Percentiles rank a stretch among this genome's conserved stretches.
phyloP scores from a whole-genome alignment of 1,140 invertebrate genomes.

The Hyphantria cunea region DNA sequence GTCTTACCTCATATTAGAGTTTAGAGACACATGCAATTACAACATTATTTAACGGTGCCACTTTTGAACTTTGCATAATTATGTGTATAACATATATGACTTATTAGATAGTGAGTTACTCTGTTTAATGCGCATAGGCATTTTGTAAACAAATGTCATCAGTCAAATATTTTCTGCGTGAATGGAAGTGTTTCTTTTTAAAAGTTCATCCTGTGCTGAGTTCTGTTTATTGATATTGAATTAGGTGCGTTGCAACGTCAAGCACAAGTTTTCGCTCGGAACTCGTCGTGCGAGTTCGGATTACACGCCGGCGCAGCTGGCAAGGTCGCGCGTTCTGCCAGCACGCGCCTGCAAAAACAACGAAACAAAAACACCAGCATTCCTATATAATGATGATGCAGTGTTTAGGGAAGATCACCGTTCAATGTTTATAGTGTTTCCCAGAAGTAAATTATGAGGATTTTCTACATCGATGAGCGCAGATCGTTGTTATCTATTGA shows the following conservation, averaged over 20 bases:
- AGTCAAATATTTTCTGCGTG: too few relatives aligned
- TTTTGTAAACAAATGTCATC: too few relatives aligned
- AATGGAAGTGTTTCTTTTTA: too few relatives aligned
- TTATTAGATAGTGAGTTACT: too few relatives aligned
- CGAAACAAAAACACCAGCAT: slow-evolving; percentile 54
- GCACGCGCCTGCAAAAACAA: slow-evolving; percentile 57
- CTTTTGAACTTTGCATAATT: too few relatives aligned
- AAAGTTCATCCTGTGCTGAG: slow-evolving; percentile 50
- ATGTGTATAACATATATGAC: too few relatives aligned
- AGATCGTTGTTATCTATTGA: background rate
- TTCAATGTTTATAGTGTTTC: slow-evolving; percentile 8
- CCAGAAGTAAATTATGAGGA: slow-evolving; percentile 1
- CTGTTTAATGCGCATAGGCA: too few relatives aligned
- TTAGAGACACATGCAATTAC: too few relatives aligned
- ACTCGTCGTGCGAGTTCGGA: slow-evolving; percentile 49
- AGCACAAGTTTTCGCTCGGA: slow-evolving; percentile 44
- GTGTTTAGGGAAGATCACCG: slow-evolving; percentile 35
- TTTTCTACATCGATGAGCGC: background rate
- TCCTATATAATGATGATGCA: slow-evolving; percentile 50
- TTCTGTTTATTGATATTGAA: slow-evolving; percentile 62
- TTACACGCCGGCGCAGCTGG: slow-evolving; percentile 49
- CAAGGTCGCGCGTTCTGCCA: slow-evolving; percentile 68
- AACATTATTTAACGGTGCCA: too few relatives aligned
- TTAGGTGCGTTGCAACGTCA: slow-evolving; percentile 47
- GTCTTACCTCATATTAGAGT: too few relatives aligned